These are phyloP conservation scores for Pica pica DNA, from an alignment of 2,113 vertebrate genomes.

Conservation along the genomic window DNA sequence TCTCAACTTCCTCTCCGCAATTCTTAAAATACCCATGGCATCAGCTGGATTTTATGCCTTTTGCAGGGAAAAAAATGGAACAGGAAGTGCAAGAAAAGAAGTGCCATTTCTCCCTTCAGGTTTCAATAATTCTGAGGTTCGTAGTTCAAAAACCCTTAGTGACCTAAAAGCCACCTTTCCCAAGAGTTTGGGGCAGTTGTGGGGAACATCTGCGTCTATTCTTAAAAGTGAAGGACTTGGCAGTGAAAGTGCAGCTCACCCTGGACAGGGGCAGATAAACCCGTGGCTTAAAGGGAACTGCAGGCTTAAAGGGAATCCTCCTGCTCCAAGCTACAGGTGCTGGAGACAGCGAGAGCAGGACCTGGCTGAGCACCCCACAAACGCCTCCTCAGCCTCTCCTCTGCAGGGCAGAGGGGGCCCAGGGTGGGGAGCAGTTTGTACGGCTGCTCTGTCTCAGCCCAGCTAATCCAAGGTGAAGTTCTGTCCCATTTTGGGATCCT, in stretches of 20 bases:
- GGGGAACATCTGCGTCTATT: background rate
- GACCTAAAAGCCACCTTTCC: background rate
- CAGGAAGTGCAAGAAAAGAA: background rate
- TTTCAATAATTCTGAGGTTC: background rate
- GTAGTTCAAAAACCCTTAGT: background rate
- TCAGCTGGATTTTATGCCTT: conserved; percentile 1
- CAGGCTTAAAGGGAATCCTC: background rate
- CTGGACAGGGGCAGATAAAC: background rate
- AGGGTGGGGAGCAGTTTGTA: background rate
- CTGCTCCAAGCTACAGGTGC: background rate
- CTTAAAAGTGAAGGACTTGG: background rate
- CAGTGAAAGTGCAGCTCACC: background rate
- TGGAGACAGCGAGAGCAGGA: background rate
- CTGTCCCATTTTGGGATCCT: background rate
- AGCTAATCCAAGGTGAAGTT: background rate
- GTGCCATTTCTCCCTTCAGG: background rate
- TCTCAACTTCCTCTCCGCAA: background rate
- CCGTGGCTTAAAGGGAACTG: background rate
- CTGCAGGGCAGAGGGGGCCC: background rate
- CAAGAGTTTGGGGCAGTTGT: background rate
- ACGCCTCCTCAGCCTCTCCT: background rate
- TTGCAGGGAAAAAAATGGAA: background rate
- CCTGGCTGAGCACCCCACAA: background rate
- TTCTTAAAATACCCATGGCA: conserved; percentile 24
- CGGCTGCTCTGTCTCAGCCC: background rate